Conservation (phyloP, 2,797 vertebrate species). For the Gymnopithys bicolor region DNA sequence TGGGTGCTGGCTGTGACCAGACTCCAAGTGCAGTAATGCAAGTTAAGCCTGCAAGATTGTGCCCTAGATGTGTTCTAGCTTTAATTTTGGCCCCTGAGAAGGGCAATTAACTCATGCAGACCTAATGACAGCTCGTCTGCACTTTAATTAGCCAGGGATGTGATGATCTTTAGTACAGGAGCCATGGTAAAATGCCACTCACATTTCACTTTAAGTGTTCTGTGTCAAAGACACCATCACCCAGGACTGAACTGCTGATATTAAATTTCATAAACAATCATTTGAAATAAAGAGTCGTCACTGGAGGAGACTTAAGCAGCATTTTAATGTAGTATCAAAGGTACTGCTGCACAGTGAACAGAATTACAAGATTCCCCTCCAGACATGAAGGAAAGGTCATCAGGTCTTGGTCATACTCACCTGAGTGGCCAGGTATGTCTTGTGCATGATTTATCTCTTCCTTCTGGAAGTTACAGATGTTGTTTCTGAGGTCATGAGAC, state of each 20-base stretch:
- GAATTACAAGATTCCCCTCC: neutral
- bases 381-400: neutral
- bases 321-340: neutral
- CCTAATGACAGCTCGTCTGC: slow-evolving; percentile 1
- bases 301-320: neutral
- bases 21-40: neutral
- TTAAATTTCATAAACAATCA: neutral
- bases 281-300: slow-evolving; percentile 4
- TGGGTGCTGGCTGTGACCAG: neutral
- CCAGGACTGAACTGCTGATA: neutral
- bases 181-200: neutral
- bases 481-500: neutral
- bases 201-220: neutral
- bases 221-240: slow-evolving; percentile 6
- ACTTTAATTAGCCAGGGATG: neutral
- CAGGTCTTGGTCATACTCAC: neutral
- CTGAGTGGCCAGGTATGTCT: neutral
- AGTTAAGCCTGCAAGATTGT: neutral
- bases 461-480: neutral
- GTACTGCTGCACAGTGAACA: neutral
- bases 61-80: neutral
- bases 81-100: slow-evolving; percentile 16
- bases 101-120: neutral
- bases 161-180: neutral
- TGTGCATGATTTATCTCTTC: neutral